These are phyloP conservation scores for Pterobdella sp. DNA, from an alignment of 2,888 invertebrate species.

Conservation along the genomic window DNA sequence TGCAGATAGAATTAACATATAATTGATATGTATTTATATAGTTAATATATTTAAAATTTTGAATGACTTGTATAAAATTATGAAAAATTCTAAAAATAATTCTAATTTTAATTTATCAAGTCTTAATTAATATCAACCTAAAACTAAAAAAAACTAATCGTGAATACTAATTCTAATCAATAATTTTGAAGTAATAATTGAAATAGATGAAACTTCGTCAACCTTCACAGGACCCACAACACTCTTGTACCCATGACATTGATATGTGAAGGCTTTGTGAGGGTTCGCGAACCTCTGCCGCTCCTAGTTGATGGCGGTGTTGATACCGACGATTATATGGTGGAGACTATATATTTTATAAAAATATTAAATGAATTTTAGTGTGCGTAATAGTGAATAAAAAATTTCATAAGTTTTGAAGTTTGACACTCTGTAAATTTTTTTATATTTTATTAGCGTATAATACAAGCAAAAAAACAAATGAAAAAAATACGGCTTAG, in stretches of 20 bases:
- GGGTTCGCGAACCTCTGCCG: conserved; percentile 75
- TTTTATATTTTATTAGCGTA: background rate
- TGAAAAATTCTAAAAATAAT: no score
- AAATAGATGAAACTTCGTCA: background rate
- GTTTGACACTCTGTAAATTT: background rate
- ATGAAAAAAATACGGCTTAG: conserved; percentile 1
- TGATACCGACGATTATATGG: background rate
- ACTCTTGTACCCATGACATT: conserved; percentile 75
- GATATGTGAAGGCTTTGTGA: conserved; percentile 81
- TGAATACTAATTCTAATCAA: background rate
- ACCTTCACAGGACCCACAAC: conserved; percentile 73
- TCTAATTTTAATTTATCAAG: no score
- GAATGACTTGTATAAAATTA: no score
- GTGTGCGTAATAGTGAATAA: background rate
- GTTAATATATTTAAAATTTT: no score
- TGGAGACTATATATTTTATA: background rate
- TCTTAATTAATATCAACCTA: no score
- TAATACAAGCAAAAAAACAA: background rate
- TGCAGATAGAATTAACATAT: no score
- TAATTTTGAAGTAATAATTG: background rate
- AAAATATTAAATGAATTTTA: background rate
- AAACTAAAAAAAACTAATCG: no score
- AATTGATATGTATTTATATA: no score
- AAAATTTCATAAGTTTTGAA: background rate
- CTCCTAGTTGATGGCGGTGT: conserved; percentile 59